Evolutionary conservation across 2,113 vertebrate genomes (phyloP).

Genomic region (Tympanuchus pallidicinctus): DNA sequence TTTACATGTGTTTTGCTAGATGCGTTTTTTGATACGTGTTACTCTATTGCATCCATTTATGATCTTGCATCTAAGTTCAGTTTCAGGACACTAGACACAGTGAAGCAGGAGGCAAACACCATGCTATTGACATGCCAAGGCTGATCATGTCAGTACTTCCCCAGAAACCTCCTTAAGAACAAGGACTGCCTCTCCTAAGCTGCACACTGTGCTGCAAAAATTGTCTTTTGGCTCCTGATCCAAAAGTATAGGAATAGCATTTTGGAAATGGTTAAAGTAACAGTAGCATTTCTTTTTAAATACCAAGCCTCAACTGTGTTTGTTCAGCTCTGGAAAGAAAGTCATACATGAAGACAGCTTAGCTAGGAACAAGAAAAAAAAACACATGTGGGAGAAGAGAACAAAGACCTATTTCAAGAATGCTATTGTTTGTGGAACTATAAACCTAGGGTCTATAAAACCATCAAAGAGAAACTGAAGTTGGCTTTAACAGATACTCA

Average conservation of each 20-base stretch:
- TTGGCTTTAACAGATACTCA: conserved; percentile 16
- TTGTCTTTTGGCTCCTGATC: neutral
- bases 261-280: conserved; percentile 48
- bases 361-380: neutral
- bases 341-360: neutral
- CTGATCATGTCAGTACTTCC: conserved; percentile 1
- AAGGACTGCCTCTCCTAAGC: neutral
- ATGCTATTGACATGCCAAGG: neutral
- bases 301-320: neutral
- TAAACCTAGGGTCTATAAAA: conserved; percentile 63
- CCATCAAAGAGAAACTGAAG: conserved; percentile 39
- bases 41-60: neutral
- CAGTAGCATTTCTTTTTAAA: neutral
- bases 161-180: conserved; percentile 18
- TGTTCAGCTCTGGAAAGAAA: conserved; percentile 12
- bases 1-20: neutral
- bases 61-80: neutral
- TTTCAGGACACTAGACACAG: neutral
- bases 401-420: conserved; percentile 34
- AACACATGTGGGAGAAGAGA: neutral
- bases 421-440: conserved; percentile 20
- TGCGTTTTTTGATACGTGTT: neutral
- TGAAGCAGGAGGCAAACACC: neutral
- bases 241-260: neutral
- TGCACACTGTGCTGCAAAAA: conserved; percentile 9